Percentiles rank a stretch among this genome's conserved stretches.
These are phyloP conservation scores for Anseranas semipalmata DNA, from an alignment of 2,113 vertebrate species.

Conservation along the genomic window DNA sequence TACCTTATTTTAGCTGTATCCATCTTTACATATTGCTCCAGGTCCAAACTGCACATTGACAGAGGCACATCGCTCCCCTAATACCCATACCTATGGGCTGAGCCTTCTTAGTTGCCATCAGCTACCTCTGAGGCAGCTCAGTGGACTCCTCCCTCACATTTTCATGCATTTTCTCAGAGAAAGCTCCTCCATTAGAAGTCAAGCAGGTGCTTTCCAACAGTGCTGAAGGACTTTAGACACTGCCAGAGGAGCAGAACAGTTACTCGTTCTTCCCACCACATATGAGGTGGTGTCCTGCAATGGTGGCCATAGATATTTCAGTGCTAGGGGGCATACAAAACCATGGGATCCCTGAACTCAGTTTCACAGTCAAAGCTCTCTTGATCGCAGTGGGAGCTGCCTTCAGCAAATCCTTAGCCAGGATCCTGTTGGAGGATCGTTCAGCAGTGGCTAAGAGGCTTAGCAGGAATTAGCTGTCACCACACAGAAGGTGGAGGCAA, in stretches of 20 bases:
- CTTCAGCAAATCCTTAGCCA: not conserved
- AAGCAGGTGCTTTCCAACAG: not conserved
- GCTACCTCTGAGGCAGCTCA: not conserved
- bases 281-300: not conserved
- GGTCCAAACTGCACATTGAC: not conserved
- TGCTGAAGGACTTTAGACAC: not conserved
- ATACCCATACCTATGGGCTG: not conserved
- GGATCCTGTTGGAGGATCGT: not conserved
- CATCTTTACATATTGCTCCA: not conserved
- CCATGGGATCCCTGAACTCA: not conserved
- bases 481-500: not conserved
- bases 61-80: not conserved
- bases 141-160: not conserved
- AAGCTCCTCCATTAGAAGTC: not conserved
- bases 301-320: not conserved
- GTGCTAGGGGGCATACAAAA: not conserved
- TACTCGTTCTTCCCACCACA: not conserved
- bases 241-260: not conserved
- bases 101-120: not conserved
- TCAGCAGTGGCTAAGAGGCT: not conserved
- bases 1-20: not conserved
- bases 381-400: rapidly evolving
- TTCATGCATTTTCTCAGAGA: not conserved
- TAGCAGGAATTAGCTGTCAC: not conserved
- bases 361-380: not conserved